Evolutionary conservation across 2,113 vertebrate genomes (phyloP), one percentile per base, ranked within the genome.

Genomic region (Microtus ochrogaster): DNA sequence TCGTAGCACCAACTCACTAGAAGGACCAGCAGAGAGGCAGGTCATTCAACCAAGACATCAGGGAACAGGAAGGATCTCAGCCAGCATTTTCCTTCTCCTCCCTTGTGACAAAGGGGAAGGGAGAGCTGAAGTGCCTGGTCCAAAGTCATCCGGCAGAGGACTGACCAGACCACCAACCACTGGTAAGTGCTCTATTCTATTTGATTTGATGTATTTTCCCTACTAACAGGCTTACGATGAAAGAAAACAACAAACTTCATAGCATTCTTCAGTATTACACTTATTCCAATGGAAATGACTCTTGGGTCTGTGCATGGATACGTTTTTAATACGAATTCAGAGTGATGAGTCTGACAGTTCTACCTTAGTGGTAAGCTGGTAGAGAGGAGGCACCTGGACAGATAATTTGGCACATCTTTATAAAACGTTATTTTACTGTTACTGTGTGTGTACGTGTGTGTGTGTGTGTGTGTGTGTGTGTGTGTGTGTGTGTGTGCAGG

Each of bases 1-100:
- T 74, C 81, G 79, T 96, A 97, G 97, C 97, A 98, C 96, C 94
- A 94, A 94, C 94, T 89, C 61, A 11, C 82, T 85, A 93, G 97
- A 79, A 96, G 97, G 86, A 92, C 87, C 87, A 79, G 89, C 44
- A 66, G 86, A 68, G 86, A 93, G 91, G 30, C 6, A 63, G 90
- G 89, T 36, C 65, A n/a, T 0, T 81, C 92, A 89, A 93, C 36
- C 1, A 10, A 87, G 81, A 94, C 95, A 41, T 73, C 30, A 47
- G 73, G 39, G 49, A 72, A 83, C 14, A 33, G 66, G 74, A 49
- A 21, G 77, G 30, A 14, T 21, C 65, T 55, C 89, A 41, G 88
- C 70, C 70, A 55, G 24, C 36, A 58, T 36, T 74, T 74, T 87
- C 17, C 65, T 87, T 90, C 72, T 70, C 78, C 87, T 72, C 82